Evolutionary conservation across 2,113 vertebrate genomes (phyloP), one percentile per base, ranked within the genome.

Genomic region (Pseudolaguvia tuberculata): DNA sequence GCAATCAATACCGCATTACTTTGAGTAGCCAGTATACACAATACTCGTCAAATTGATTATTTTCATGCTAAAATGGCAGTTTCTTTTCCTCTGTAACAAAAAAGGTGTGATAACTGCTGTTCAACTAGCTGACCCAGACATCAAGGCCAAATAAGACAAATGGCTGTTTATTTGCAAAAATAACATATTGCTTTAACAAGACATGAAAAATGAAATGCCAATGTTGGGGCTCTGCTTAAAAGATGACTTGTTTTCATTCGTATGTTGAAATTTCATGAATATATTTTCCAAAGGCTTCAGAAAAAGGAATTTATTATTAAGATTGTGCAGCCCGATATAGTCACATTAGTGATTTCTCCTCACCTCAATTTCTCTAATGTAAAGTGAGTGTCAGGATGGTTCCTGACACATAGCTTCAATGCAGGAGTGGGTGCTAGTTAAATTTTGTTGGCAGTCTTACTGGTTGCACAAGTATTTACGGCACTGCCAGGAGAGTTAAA

Each of bases 201-300:
- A 85, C 84, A 86, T 88, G 88, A 90, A 83, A 82, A 89, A 91
- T 87, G 81, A 85, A 69, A 82, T 88, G 89, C 90, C 89, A 88
- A 77, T 63, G 83, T 88, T 82, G 82, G 63, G 45, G 83, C 85
- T 85, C 80, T 86, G 87, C 72, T 90, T 88, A 89, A 92, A 92
- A 90, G 87, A 92, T 91, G 84, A 83, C 88, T 88, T 87, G 80
- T 86, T 90, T 67, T 88, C 82, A 82, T 89, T 72, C 80, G 88
- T 86, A 91, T 88, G 89, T 90, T 89, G 89, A 89, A 88, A 92
- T 90, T 91, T 91, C 88, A 91, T 92, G 88, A 91, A 92, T 92
- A 92, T 88, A 90, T 91, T 91, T 72, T 89, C 85, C 84, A 80
- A 62, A 82, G 80, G 80, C 80, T 68, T 42, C 50, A 35, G 83